phyloP scores from a whole-genome alignment of 2,888 invertebrate species.

The Phrixothrix hirtus region DNA sequence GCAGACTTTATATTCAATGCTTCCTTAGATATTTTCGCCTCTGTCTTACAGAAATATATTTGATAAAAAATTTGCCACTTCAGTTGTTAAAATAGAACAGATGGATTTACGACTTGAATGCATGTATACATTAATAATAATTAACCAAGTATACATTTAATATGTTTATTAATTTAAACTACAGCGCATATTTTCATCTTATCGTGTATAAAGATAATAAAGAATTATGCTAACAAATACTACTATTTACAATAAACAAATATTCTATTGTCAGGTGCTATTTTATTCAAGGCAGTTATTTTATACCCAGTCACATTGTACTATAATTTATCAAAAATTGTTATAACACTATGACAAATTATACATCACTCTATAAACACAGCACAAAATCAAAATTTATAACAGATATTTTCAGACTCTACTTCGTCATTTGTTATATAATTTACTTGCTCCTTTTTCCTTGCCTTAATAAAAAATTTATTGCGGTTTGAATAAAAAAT shows the following conservation, averaged over 20 bases:
- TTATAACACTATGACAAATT: not conserved
- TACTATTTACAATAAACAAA: too few species aligned
- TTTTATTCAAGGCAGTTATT: too few species aligned
- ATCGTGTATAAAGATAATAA: too few species aligned
- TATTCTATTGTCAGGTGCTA: too few species aligned
- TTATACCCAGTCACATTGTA: too few species aligned
- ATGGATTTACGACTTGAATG: too few species aligned
- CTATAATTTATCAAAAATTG: slow-evolving; percentile 17
- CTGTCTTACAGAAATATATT: slow-evolving; percentile 19
- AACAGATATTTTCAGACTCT: slow-evolving; percentile 16
- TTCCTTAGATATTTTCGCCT: slow-evolving; percentile 19
- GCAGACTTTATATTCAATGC: slow-evolving; percentile 24
- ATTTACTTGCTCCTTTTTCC: slow-evolving; percentile 11
- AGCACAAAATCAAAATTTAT: slow-evolving; percentile 22
- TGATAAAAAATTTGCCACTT: slow-evolving; percentile 19
- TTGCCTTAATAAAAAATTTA: not conserved
- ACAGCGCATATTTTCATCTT: too few species aligned
- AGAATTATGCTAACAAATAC: too few species aligned
- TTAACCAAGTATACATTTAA: too few species aligned
- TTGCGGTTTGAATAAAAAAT: slow-evolving; percentile 1
- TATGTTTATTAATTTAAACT: too few species aligned
- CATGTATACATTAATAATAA: too few species aligned
- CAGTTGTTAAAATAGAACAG: too few species aligned
- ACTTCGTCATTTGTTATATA: slow-evolving; percentile 22
- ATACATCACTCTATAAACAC: slow-evolving; percentile 16